Evolutionary conservation across 2,113 vertebrate genomes (phyloP).

Genomic region (Cervus canadensis): DNA sequence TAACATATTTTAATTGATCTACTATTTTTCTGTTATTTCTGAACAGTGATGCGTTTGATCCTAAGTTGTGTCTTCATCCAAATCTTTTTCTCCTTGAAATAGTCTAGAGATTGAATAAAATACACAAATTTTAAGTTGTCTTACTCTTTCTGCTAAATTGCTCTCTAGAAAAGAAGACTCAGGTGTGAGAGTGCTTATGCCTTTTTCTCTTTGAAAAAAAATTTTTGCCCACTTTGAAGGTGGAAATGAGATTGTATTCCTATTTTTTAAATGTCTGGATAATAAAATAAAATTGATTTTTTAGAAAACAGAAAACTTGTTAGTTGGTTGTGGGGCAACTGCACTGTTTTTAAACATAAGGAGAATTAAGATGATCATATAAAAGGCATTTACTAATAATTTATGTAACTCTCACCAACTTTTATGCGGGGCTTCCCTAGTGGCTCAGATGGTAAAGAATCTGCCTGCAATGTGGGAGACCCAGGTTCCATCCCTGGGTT

Average conservation of each 20-base stretch:
- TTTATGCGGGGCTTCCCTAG: background rate
- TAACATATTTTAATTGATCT: background rate
- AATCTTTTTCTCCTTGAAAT: background rate
- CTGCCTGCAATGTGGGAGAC: background rate
- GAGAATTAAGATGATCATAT: background rate
- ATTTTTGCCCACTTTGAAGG: background rate
- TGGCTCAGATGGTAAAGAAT: background rate
- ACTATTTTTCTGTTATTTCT: background rate
- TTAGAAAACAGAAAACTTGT: background rate
- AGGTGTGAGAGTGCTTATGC: background rate
- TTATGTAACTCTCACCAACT: background rate
- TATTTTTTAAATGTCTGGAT: background rate
- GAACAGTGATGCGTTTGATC: background rate
- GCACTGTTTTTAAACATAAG: background rate
- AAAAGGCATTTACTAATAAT: background rate
- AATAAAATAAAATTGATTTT: background rate
- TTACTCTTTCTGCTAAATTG: constrained; percentile 8
- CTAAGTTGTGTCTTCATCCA: background rate
- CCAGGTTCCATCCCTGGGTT: background rate
- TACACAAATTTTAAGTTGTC: background rate
- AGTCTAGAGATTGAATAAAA: background rate
- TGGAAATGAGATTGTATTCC: background rate
- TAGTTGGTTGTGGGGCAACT: background rate
- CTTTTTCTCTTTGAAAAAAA: background rate
- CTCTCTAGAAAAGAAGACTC: background rate